Percentiles rank a stretch among this genome's conserved stretches.
phyloP scores from a whole-genome alignment of 2,797 vertebrate species.

The Mormyrops attenuatus region DNA sequence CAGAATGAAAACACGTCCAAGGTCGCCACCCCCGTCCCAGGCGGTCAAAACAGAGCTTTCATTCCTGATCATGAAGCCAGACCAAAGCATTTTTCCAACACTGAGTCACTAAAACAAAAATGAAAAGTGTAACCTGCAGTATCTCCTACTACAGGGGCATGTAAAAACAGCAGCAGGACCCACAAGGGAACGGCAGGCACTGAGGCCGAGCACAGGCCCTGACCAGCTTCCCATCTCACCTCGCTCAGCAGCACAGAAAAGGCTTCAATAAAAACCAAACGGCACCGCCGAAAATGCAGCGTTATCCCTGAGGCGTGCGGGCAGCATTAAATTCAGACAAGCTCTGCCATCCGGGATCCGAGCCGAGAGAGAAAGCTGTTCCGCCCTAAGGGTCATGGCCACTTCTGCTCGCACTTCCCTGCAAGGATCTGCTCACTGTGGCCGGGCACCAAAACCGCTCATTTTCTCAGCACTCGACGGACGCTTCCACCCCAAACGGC shows the following conservation, averaged over 20 bases:
- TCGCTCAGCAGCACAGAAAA: not conserved
- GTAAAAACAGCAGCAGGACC: not conserved
- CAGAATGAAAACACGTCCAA: not conserved
- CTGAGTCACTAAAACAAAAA: not conserved
- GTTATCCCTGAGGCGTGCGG: not conserved
- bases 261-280: not conserved
- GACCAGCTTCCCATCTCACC: not conserved
- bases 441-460: not conserved
- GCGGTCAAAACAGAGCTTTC: conserved; percentile 1
- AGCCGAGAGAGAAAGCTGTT: not conserved
- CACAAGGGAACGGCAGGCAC: not conserved
- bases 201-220: not conserved
- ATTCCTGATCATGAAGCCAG: not conserved
- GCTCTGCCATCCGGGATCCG: not conserved
- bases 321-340: not conserved
- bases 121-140: not conserved
- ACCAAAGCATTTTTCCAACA: conserved; percentile 15
- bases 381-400: not conserved
- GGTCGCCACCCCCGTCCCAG: not conserved
- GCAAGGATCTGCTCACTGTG: not conserved
- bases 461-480: not conserved
- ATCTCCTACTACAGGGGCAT: not conserved
- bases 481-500: not conserved
- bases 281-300: not conserved
- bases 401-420: not conserved